These are phyloP conservation scores for Drosophila monieri DNA, from an alignment of 2,888 invertebrate genomes.

Conservation along the genomic window DNA sequence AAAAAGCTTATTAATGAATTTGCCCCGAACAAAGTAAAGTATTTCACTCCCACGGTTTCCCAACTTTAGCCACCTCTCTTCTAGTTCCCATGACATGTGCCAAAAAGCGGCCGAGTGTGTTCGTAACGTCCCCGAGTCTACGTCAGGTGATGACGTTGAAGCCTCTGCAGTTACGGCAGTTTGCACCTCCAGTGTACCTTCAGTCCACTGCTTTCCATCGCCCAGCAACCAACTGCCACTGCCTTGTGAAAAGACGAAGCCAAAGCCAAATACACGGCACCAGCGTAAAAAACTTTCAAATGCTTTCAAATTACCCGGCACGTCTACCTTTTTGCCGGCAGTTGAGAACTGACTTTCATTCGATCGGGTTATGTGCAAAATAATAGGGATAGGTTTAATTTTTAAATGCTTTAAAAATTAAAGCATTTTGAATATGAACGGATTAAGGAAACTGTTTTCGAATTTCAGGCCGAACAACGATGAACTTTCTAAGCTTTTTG, in stretches of 20 bases:
- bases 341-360: conserved; percentile 27
- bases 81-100: conserved; percentile 75
- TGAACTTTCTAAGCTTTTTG: no score
- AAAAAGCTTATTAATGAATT: conserved; percentile 70
- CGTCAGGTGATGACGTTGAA: conserved; percentile 49
- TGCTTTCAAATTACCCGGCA: conserved; percentile 69
- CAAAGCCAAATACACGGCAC: conserved; percentile 13
- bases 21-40: conserved; percentile 70
- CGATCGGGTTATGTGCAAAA: conserved; percentile 23
- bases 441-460: no score
- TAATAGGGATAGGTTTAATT: conserved; percentile 1
- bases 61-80: conserved; percentile 60
- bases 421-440: background rate
- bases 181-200: background rate
- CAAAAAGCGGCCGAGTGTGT: conserved; percentile 43
- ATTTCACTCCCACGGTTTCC: conserved; percentile 75
- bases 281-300: conserved; percentile 66
- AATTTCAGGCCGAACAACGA: no score
- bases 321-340: conserved; percentile 43
- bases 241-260: conserved; percentile 1
- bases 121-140: conserved; percentile 57
- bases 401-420: no score
- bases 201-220: background rate
- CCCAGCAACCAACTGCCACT: background rate
- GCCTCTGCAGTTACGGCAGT: conserved; percentile 11